phyloP scores from a whole-genome alignment of 1,140 invertebrate species.

The Drosophila pruinosa region DNA sequence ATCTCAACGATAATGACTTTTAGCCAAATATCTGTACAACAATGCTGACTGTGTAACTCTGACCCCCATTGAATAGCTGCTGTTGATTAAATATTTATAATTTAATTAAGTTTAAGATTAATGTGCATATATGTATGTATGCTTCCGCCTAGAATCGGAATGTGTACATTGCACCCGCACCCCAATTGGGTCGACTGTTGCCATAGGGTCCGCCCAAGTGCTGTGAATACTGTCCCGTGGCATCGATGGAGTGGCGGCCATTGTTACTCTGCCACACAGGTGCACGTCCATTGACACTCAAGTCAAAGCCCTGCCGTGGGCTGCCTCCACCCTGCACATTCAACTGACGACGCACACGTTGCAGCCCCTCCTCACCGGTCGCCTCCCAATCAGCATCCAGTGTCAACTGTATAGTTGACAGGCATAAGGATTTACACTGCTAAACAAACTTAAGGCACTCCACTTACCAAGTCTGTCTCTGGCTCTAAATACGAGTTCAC shows the following conservation, averaged over 20 bases:
- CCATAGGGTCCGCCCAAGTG: constrained; percentile 76
- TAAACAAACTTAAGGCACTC: no score
- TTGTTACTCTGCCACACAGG: constrained; percentile 73
- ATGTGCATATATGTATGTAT: not conserved
- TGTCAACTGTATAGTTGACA: not conserved
- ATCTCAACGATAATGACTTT: constrained; percentile 15
- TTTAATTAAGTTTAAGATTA: not conserved
- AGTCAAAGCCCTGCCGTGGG: constrained; percentile 60
- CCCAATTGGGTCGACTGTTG: constrained; percentile 64
- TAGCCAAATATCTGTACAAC: not conserved
- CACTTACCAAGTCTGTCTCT: constrained; percentile 31
- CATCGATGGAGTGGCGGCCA: constrained; percentile 67
- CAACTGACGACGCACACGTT: constrained; percentile 50
- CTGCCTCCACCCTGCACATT: constrained; percentile 61
- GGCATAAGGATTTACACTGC: not conserved
- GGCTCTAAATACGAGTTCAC: not conserved
- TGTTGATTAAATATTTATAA: constrained; percentile 1
- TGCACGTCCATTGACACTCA: constrained; percentile 57
- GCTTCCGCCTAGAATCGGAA: constrained; percentile 44
- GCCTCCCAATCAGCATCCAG: not conserved
- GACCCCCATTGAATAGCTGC: not conserved
- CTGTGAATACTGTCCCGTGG: constrained; percentile 62
- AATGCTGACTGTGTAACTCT: not conserved
- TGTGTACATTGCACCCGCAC: constrained; percentile 63
- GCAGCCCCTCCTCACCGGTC: not conserved